These are phyloP conservation scores for Sarcophilus harrisii DNA, from an alignment of 2,797 vertebrate species.

Conservation along the genomic window DNA sequence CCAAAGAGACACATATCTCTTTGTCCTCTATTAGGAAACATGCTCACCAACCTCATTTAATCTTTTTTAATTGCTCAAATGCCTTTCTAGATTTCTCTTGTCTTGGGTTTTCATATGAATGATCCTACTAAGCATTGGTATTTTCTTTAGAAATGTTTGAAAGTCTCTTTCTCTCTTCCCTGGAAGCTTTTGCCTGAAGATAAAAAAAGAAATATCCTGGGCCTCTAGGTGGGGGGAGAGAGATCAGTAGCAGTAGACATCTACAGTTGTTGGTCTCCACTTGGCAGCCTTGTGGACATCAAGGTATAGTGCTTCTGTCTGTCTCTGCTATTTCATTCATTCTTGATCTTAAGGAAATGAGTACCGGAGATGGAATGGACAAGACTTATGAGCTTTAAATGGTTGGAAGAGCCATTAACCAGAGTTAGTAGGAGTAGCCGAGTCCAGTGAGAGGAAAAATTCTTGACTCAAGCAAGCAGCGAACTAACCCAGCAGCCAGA, in stretches of 20 bases:
- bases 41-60: no score
- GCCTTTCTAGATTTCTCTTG: no score
- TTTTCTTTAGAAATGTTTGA: neutral
- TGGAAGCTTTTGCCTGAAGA: no score
- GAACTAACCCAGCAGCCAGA: no score
- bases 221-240: no score
- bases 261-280: neutral
- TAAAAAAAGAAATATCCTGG: no score
- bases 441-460: neutral
- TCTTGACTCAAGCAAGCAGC: no score
- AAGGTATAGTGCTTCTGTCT: neutral
- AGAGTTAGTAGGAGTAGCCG: neutral
- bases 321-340: neutral
- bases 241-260: no score
- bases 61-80: no score
- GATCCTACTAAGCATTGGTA: neutral
- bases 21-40: no score
- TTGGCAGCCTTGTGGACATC: neutral
- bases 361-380: neutral
- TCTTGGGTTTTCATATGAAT: no score
- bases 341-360: neutral
- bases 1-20: no score
- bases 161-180: neutral
- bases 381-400: neutral
- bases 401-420: neutral